These are phyloP conservation scores for Chiroxiphia lanceolata DNA, from an alignment of 2,797 vertebrate genomes.

Conservation along the genomic window DNA sequence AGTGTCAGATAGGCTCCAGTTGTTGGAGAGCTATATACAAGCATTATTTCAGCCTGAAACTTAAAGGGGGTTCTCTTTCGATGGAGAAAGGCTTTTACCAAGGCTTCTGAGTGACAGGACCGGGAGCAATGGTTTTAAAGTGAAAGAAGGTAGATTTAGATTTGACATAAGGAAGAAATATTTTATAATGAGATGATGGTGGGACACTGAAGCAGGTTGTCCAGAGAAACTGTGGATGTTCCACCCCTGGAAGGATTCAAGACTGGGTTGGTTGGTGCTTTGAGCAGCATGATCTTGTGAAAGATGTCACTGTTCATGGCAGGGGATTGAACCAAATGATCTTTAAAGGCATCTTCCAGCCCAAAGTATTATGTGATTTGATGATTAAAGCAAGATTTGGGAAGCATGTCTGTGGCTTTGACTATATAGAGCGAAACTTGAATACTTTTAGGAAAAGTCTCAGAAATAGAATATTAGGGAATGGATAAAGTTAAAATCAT, in stretches of 20 bases:
- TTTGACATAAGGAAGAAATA: neutral
- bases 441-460: neutral
- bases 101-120: neutral
- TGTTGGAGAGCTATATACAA: neutral
- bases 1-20: neutral
- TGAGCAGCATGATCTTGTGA: neutral
- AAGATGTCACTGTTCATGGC: neutral
- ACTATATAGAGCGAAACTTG: neutral
- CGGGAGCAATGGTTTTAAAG: neutral
- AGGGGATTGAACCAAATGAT: neutral
- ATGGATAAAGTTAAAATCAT: neutral
- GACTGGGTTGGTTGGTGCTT: fast-evolving
- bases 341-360: neutral
- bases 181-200: neutral
- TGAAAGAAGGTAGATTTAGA: neutral
- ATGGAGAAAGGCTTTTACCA: neutral
- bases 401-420: neutral
- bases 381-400: neutral
- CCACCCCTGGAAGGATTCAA: neutral
- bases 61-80: neutral
- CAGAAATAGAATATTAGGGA: neutral
- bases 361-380: neutral
- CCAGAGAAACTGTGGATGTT: neutral
- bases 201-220: neutral
- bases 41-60: neutral